These are phyloP conservation scores for Drosophila punjabiensis DNA, from an alignment of 1,140 invertebrate genomes.

Conservation along the genomic window DNA sequence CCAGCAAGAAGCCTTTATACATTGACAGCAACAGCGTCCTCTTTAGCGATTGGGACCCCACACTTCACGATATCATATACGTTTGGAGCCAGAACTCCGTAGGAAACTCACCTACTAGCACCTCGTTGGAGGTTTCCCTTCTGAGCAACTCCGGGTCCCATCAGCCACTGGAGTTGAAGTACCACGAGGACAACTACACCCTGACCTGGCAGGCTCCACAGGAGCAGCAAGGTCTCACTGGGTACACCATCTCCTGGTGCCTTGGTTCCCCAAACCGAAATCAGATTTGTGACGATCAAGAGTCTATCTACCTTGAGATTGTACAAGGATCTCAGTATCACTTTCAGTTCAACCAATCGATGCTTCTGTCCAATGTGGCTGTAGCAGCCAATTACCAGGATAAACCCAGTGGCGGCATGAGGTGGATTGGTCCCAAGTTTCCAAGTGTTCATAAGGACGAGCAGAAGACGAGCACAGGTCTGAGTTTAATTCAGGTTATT, in stretches of 20 bases:
- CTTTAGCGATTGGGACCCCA: constrained; percentile 6
- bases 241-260: constrained; percentile 15
- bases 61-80: not conserved
- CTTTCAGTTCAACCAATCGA: not conserved
- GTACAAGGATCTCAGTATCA: not conserved
- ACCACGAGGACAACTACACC: constrained; percentile 4
- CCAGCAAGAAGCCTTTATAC: not conserved
- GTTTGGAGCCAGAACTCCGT: constrained; percentile 13
- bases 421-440: not conserved
- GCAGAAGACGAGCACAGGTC: not conserved
- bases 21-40: not conserved
- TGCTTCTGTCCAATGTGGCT: not conserved
- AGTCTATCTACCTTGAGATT: not conserved
- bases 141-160: not conserved
- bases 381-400: constrained; percentile 2
- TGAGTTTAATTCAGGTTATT: not conserved
- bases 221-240: not conserved
- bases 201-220: constrained; percentile 5
- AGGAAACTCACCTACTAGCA: not conserved
- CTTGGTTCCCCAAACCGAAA: not conserved
- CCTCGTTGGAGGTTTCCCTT: not conserved
- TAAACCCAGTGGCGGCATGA: constrained; percentile 1
- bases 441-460: no score
- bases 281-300: constrained; percentile 8
- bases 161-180: not conserved